Conservation (phyloP, 2,888 invertebrate species). For the Actias luna region DNA sequence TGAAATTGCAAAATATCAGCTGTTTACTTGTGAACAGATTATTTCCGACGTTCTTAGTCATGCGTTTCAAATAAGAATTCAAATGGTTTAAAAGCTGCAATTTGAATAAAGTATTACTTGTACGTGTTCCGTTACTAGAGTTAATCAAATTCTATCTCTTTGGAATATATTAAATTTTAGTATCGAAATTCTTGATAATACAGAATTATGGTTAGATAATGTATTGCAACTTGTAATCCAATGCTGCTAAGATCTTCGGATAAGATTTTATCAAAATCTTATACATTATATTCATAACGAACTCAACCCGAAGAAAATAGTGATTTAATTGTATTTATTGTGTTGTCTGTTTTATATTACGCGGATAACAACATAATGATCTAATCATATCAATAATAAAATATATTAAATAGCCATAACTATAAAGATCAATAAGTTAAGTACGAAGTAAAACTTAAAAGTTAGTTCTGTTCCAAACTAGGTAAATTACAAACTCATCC, state of each 20-base stretch:
- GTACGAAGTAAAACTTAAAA: neutral
- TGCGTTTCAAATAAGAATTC: neutral
- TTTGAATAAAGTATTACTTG: neutral
- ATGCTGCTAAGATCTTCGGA: neutral
- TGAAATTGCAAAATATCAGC: conserved; percentile 43
- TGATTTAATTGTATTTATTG: neutral
- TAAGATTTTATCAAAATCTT: neutral
- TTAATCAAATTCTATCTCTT: neutral
- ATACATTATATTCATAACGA: neutral
- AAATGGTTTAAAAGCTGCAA: neutral
- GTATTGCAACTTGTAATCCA: neutral
- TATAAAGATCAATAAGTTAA: neutral
- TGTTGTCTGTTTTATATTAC: neutral
- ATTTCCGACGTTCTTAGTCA: conserved; percentile 19
- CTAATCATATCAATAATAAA: neutral
- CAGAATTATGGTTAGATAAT: neutral
- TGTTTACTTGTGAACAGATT: conserved; percentile 24
- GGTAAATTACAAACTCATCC: no score
- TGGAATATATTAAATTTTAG: neutral
- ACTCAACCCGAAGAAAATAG: neutral
- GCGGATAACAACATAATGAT: no score
- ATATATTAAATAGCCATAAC: neutral
- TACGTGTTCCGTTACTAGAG: neutral
- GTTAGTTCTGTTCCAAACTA: neutral
- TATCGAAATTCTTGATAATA: neutral